These are phyloP conservation scores for Papilio polyxenes DNA, from an alignment of 1,140 invertebrate genomes.

Conservation along the genomic window DNA sequence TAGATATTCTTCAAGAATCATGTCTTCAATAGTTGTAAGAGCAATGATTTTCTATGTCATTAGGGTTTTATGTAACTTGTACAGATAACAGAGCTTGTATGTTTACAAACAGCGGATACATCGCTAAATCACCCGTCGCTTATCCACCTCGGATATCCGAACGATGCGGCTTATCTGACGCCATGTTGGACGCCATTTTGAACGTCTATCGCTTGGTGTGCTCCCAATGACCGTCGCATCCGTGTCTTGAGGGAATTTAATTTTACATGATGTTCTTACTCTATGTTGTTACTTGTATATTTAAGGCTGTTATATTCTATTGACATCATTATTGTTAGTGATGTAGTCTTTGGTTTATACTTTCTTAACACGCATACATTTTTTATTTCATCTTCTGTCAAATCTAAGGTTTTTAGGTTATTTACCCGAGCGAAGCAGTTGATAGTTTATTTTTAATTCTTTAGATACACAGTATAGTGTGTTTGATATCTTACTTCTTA, in stretches of 20 bases:
- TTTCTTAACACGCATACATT: no score
- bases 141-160: slow-evolving; percentile 37
- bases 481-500: no score
- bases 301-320: neutral
- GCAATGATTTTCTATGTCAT: slow-evolving; percentile 14
- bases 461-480: no score
- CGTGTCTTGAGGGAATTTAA: neutral
- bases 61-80: neutral
- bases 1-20: neutral
- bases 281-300: neutral
- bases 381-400: no score
- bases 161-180: slow-evolving; percentile 20
- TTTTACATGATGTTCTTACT: no score
- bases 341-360: no score
- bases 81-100: neutral
- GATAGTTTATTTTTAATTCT: no score
- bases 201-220: slow-evolving; percentile 26
- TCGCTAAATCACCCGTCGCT: slow-evolving; percentile 17
- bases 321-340: no score
- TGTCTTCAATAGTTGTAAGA: neutral
- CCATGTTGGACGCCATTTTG: slow-evolving; percentile 8
- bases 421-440: no score
- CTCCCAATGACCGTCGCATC: neutral
- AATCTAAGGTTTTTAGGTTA: no score
- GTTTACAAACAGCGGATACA: slow-evolving; percentile 8